Conservation (phyloP, 2,888 invertebrate species). For the Junonia oenone region DNA sequence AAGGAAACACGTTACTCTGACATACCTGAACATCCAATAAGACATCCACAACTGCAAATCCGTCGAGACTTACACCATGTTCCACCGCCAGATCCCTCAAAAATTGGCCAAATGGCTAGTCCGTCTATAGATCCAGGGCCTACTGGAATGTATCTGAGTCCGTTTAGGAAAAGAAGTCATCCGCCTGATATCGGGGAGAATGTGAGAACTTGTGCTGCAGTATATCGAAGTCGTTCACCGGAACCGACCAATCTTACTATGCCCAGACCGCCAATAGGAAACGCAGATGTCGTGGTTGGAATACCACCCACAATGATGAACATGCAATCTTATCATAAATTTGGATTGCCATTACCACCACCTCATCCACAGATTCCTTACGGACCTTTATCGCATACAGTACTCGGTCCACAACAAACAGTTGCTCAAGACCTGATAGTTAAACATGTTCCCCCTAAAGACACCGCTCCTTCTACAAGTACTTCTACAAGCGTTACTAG, state of each 20-base stretch:
- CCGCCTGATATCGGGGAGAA: slow-evolving; percentile 73
- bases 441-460: slow-evolving; percentile 74
- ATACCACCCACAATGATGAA: slow-evolving; percentile 62
- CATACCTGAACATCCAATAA: slow-evolving; percentile 61
- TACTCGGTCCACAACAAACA: slow-evolving; percentile 70
- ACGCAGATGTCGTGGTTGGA: slow-evolving; percentile 56
- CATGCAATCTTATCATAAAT: slow-evolving; percentile 72
- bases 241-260: slow-evolving; percentile 73
- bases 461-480: slow-evolving; percentile 56
- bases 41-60: slow-evolving; percentile 84
- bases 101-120: slow-evolving; percentile 62
- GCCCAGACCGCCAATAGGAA: slow-evolving; percentile 58
- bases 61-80: slow-evolving; percentile 86
- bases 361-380: slow-evolving; percentile 68
- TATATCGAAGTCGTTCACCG: slow-evolving; percentile 67
- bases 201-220: slow-evolving; percentile 58
- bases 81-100: slow-evolving; percentile 59
- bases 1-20: slow-evolving; percentile 73
- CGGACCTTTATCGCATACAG: slow-evolving; percentile 57
- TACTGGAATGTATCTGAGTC: slow-evolving; percentile 68
- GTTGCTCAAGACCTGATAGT: slow-evolving; percentile 75
- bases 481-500: slow-evolving; percentile 61
- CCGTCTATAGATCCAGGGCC: slow-evolving; percentile 68
- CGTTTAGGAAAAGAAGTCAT: slow-evolving; percentile 79
- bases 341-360: slow-evolving; percentile 68